Evolutionary conservation across 1,140 invertebrate genomes (phyloP), one percentile per base, ranked within the genome.

Genomic region (Habropoda laboriosa): DNA sequence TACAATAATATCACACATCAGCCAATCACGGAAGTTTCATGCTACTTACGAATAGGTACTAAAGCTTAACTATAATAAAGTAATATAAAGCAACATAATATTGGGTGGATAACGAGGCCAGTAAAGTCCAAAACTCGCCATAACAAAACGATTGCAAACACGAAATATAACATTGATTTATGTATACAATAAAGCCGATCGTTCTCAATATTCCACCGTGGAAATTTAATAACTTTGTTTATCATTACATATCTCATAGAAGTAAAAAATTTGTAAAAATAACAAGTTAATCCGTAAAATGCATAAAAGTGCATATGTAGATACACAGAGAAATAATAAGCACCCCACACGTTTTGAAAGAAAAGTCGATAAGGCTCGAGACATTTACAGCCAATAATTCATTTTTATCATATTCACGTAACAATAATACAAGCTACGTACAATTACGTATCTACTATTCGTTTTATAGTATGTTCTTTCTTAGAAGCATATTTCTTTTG

Each of bases 51-150:
- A 40, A 61, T 79, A 64, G 27, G 70, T 55, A 67, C 78, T 71
- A 85, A 83, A 64, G 57, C 30, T 85, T 61, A 83, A 83, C 32
- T 68, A 67, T 24, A 53, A 68, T 58, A 73, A 75, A 75, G 47
- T 75, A 78, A 66, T 61, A 68, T 70, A 74, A 51, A 84, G 51
- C 73, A 83, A 84, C 76, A 75, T 79, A 73, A 75, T 84, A 82
- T 83, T 83, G 68, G 79, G 70, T 85, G 82, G 79, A 85, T 85
- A 85, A 63, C 51, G 67, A 81, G 55, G 78, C 63, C 82, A 85
- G 73, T 81, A 67, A 27, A 68, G 57, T 51, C 68, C 53, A 77
- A 67, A 68, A 51, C 6, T 72, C 21, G 47, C 30, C 49, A 53
- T 64, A 84, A 38, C 47, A 79, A 27, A 72, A 61, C 24, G 32